These are phyloP conservation scores for Chrysochloris asiatica DNA, from an alignment of 2,113 vertebrate species.

Conservation along the genomic window DNA sequence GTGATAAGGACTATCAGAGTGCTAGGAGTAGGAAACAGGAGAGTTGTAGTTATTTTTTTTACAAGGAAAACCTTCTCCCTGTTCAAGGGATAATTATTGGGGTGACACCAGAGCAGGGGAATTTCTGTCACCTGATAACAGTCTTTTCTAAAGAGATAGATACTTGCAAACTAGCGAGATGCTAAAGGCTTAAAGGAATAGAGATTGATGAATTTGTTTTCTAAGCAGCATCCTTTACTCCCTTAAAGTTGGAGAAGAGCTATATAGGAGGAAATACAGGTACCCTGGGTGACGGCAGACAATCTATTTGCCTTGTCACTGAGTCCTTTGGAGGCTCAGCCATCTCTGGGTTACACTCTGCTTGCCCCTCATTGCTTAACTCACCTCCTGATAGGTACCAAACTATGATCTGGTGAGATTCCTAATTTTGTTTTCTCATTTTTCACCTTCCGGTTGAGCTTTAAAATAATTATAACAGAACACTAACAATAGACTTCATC, in stretches of 20 bases:
- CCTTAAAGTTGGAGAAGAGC: accelerated
- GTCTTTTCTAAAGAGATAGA: not conserved
- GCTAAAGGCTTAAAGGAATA: not conserved
- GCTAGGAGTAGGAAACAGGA: not conserved
- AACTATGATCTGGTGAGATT: accelerated
- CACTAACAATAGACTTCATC: not conserved
- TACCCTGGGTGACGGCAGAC: not conserved
- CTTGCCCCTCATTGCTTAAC: not conserved
- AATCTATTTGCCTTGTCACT: accelerated
- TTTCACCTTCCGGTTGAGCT: not conserved
- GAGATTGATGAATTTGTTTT: not conserved
- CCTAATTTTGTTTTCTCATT: not conserved
- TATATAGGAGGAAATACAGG: accelerated
- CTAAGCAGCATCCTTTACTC: not conserved
- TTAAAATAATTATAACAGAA: not conserved
- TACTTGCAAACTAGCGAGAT: accelerated
- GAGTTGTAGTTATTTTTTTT: too few species aligned
- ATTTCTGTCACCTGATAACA: accelerated
- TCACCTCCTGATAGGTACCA: too few species aligned
- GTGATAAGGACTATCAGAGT: accelerated
- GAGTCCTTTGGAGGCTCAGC: accelerated
- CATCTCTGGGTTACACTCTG: accelerated
- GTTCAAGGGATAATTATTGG: not conserved
- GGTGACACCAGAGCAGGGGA: not conserved
- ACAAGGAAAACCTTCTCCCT: not conserved